Conservation (phyloP, 2,888 invertebrate species). For the Halictus ligatus region DNA sequence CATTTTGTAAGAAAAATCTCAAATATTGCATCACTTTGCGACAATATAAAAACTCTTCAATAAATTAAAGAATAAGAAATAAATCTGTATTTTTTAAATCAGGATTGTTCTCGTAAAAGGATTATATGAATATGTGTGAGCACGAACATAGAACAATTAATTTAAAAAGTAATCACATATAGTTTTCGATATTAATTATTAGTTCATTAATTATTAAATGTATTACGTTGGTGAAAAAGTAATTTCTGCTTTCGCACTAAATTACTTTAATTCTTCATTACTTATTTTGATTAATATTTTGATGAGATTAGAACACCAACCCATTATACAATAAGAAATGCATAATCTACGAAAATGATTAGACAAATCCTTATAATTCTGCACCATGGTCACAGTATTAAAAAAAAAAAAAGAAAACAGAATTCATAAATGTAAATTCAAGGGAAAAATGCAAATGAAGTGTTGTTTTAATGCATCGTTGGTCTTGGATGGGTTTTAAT, state of each 20-base stretch:
- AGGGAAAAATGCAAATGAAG: neutral
- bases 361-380: neutral
- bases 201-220: neutral
- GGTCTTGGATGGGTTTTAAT: neutral
- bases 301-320: neutral
- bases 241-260: neutral
- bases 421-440: neutral
- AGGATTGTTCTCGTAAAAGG: neutral
- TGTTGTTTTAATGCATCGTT: slow-evolving; percentile 1
- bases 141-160: neutral
- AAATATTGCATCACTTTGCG: neutral
- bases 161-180: neutral
- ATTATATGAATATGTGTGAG: neutral
- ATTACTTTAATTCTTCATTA: neutral
- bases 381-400: neutral
- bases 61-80: too few species aligned
- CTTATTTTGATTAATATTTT: neutral
- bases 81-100: neutral
- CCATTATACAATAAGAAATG: neutral
- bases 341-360: neutral
- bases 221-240: neutral
- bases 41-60: too few species aligned
- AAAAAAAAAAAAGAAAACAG: neutral
- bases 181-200: neutral
- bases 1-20: neutral